Base-by-base conservation (phyloP, 2,888 invertebrate species). In the Allacma fusca region DNA sequence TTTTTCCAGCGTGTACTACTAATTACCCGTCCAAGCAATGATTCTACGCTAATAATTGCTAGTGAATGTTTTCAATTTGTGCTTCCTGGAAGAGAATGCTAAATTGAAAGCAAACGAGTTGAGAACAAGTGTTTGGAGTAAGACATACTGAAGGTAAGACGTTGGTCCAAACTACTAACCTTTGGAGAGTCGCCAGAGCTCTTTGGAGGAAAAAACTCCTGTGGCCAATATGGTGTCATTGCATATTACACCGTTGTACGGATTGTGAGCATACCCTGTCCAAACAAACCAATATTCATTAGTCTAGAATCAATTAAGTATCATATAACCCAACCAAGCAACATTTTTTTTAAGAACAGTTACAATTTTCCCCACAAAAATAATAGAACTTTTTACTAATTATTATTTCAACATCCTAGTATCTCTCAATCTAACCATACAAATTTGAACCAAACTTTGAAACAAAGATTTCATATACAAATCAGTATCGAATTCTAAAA, bases 201-300 rank as follows among this genome's bases (percentile, higher is more conserved):
- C 98, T 91, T 95, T 96, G 87, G 98, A 98, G 86, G 97, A 97
- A 92, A 98, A 99, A 88, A 98, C 98, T 88, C 98, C 98, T 86
- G 98, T 98, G 87, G 98, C 98, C 91, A 97, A 92, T 90, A 98
- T 98, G 89, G 97, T 97, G 91, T 98, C 97, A 91, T 97, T 97
- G 91, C 96, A 96, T 89, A 97, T 94, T 88, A 97, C 96, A 88
- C 96, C 96, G 90, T 97, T 97, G 91, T 97, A 97, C 87, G 96
- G 95, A 91, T 97, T 97, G 91, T 96, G 95, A 87, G 92, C 91
- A 89, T 92, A 92, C 88, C 92, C 92, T 92, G 91, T 87, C 89
- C 86, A 80, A 84, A 80, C 44, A 62, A 75, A 80, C 68, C 67
- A 68, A 68, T 65, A 50, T 62, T 73, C 73, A 73, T 73, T 73